These are phyloP conservation scores for Diarsia mendica DNA, from an alignment of 2,888 invertebrate species.

Conservation along the genomic window DNA sequence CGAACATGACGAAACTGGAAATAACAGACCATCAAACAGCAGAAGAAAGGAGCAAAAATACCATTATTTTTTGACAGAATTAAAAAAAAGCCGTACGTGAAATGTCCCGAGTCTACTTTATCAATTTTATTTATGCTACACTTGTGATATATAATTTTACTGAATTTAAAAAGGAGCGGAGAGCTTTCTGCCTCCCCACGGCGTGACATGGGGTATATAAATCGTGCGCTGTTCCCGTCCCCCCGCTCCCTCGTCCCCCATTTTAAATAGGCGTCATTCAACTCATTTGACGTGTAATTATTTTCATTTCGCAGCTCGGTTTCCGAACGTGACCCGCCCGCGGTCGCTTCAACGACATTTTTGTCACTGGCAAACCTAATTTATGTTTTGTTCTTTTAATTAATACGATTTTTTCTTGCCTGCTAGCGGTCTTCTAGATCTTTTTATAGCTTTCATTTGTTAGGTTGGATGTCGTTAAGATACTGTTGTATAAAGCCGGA, in stretches of 20 bases:
- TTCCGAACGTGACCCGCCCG: conserved; percentile 74
- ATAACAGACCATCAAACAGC: conserved; percentile 13
- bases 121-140: conserved; percentile 65
- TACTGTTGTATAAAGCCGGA: conserved; percentile 33
- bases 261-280: conserved; percentile 85
- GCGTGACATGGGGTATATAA: conserved; percentile 72
- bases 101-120: conserved; percentile 51
- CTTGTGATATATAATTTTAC: conserved; percentile 65
- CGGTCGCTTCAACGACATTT: conserved; percentile 68
- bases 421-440: conserved; percentile 55
- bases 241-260: conserved; percentile 67
- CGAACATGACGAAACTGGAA: background rate
- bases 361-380: conserved; percentile 77
- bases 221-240: conserved; percentile 68
- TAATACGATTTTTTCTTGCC: conserved; percentile 74
- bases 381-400: conserved; percentile 77
- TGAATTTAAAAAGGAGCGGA: conserved; percentile 57
- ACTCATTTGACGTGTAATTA: conserved; percentile 86
- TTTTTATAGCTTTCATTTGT: conserved; percentile 40
- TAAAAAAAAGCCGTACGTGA: conserved; percentile 41
- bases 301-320: conserved; percentile 81
- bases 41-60: conserved; percentile 21
- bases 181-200: conserved; percentile 43
- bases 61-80: conserved; percentile 29
- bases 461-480: conserved; percentile 46